Percentiles rank a stretch among this genome's conserved stretches.
Conservation (phyloP, 2,888 invertebrate species). For the Eilema caniola region DNA sequence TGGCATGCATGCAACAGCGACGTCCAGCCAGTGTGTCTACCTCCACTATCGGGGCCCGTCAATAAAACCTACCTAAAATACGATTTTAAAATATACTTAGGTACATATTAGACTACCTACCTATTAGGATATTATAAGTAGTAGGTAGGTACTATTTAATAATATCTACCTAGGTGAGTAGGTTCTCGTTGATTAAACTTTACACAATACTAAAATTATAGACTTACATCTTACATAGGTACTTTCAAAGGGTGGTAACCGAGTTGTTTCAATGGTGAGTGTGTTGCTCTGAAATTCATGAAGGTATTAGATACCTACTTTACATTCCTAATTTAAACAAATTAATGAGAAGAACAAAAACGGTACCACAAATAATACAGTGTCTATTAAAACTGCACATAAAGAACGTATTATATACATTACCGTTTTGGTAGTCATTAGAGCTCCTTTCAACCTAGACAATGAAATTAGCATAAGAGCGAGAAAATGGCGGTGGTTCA, state of each 20-base stretch:
- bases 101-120: too few species aligned
- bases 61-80: too few species aligned
- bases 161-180: too few species aligned
- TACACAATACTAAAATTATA: neutral
- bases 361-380: constrained; percentile 26
- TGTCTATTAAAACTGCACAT: constrained; percentile 34
- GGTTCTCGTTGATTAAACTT: neutral
- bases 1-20: too few species aligned
- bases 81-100: too few species aligned
- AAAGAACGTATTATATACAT: constrained; percentile 48
- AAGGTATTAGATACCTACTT: neutral
- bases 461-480: constrained; percentile 57
- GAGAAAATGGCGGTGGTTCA: constrained; percentile 51
- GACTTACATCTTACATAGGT: too few species aligned
- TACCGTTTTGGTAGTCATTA: constrained; percentile 52
- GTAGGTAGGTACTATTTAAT: too few species aligned
- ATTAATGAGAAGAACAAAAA: constrained; percentile 22
- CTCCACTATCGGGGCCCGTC: too few species aligned
- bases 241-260: neutral
- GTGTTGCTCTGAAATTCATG: neutral
- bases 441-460: constrained; percentile 49
- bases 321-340: neutral
- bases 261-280: neutral
- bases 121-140: too few species aligned
- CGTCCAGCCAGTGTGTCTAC: too few species aligned